Conservation (phyloP, 2,797 vertebrate genomes). For the Triplophysa bombifrons region DNA sequence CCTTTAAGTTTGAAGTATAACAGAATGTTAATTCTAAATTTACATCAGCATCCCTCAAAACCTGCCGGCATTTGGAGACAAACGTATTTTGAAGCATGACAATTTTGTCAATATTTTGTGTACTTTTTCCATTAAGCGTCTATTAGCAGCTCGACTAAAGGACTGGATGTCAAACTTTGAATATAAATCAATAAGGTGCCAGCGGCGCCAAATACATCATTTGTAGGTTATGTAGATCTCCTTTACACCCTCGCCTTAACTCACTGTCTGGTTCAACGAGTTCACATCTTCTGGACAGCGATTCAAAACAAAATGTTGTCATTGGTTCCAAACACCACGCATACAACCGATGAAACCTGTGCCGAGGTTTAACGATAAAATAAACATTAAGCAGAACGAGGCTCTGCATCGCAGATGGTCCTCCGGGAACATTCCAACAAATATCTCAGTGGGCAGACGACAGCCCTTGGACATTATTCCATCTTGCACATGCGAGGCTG, state of each 20-base stretch:
- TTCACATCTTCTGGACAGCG: neutral
- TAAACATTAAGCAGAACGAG: conserved; percentile 18
- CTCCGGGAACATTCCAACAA: conserved; percentile 32
- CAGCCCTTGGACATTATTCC: conserved; percentile 16
- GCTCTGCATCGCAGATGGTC: conserved; percentile 18
- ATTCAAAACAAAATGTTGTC: conserved; percentile 12
- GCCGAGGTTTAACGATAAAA: conserved; percentile 5
- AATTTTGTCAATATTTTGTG: neutral
- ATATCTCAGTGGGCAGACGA: conserved; percentile 24
- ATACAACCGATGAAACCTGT: conserved; percentile 10
- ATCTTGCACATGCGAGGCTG: conserved; percentile 11
- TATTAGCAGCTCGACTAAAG: neutral
- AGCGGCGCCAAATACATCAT: neutral
- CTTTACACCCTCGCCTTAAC: neutral
- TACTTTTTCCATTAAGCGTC: neutral
- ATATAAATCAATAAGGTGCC: neutral
- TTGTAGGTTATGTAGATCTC: conserved; percentile 8
- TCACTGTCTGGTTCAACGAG: neutral
- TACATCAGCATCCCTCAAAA: neutral
- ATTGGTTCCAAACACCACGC: neutral
- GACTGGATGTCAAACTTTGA: conserved; percentile 4
- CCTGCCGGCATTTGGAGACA: neutral
- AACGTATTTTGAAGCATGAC: neutral
- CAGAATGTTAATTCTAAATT: neutral
- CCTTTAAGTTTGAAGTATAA: neutral